Evolutionary conservation across 1,140 invertebrate genomes (phyloP).

Genomic region (Drosophila ohnishii): DNA sequence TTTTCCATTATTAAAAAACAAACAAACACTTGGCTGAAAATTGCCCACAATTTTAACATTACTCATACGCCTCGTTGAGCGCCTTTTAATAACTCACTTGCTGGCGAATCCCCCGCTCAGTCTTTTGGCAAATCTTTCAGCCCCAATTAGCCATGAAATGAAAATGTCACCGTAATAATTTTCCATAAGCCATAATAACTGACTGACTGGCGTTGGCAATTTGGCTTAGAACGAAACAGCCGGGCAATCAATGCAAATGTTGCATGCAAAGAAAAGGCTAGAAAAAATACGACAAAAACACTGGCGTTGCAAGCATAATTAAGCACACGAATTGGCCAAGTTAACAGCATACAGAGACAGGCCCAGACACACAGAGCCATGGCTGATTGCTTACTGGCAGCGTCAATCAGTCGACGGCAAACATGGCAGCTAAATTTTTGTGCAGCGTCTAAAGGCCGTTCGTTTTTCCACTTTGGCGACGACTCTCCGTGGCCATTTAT

Average conservation of each 20-base stretch:
- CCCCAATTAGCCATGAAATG: slow-evolving; percentile 70
- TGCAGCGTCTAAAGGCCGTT: slow-evolving; percentile 53
- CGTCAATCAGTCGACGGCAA: slow-evolving; percentile 67
- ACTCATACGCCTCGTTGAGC: slow-evolving; percentile 45
- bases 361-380: slow-evolving; percentile 8
- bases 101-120: background rate
- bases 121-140: slow-evolving; percentile 28
- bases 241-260: slow-evolving; percentile 60
- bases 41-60: slow-evolving; percentile 19
- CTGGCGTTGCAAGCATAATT: slow-evolving; percentile 63
- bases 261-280: slow-evolving; percentile 50
- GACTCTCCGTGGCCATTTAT: slow-evolving; percentile 76
- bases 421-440: slow-evolving; percentile 68
- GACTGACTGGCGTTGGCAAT: slow-evolving; percentile 62
- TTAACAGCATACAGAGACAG: slow-evolving; percentile 49
- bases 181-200: slow-evolving; percentile 65
- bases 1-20: background rate
- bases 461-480: slow-evolving; percentile 49
- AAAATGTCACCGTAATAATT: slow-evolving; percentile 77
- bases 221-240: slow-evolving; percentile 41
- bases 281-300: slow-evolving; percentile 11
- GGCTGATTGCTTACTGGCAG: slow-evolving; percentile 42
- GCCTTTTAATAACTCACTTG: slow-evolving; percentile 56
- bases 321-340: slow-evolving; percentile 78
- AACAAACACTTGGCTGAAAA: slow-evolving; percentile 1